Percentiles rank a stretch among this genome's conserved stretches.
Evolutionary conservation across 2,888 invertebrate genomes (phyloP).

Genomic region (Cataglyphis rosenhaueri): DNA sequence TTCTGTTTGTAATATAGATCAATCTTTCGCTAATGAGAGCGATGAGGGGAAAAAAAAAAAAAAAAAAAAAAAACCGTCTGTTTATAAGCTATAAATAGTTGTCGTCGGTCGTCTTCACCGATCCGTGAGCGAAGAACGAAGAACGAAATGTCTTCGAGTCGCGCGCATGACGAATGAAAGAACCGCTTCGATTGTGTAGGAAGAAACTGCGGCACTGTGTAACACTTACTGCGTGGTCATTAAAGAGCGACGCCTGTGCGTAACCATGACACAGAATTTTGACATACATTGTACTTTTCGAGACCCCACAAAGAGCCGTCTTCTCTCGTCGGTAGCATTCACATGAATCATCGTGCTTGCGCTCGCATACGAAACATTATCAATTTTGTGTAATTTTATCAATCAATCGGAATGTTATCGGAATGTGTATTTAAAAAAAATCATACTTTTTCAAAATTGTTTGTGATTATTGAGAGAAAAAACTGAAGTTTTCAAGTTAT

Average conservation of each 20-base stretch:
- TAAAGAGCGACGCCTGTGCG: conserved; percentile 57
- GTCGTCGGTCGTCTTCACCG: conserved; percentile 41
- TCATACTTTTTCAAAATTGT: neutral
- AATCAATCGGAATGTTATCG: neutral
- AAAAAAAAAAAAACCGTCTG: neutral
- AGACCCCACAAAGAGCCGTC: conserved; percentile 47
- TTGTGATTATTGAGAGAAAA: neutral
- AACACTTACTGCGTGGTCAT: conserved; percentile 54
- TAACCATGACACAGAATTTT: conserved; percentile 74
- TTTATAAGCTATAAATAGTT: neutral
- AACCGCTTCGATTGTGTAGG: conserved; percentile 56
- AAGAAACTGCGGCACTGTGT: conserved; percentile 46
- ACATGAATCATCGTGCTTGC: conserved; percentile 54
- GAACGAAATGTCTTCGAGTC: neutral
- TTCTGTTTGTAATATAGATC: conserved; percentile 2
- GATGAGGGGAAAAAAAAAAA: neutral
- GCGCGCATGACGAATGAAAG: conserved; percentile 33
- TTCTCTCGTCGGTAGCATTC: conserved; percentile 47
- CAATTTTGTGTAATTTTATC: conserved; percentile 1
- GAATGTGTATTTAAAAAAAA: neutral
- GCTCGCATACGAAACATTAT: neutral
- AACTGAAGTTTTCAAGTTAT: neutral
- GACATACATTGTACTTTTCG: conserved; percentile 61
- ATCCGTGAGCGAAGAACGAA: neutral
- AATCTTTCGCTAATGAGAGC: conserved; percentile 39